Evolutionary conservation across 2,113 vertebrate species (phyloP), one percentile per base, ranked within the genome.

Genomic region (Aviceda subcristata): DNA sequence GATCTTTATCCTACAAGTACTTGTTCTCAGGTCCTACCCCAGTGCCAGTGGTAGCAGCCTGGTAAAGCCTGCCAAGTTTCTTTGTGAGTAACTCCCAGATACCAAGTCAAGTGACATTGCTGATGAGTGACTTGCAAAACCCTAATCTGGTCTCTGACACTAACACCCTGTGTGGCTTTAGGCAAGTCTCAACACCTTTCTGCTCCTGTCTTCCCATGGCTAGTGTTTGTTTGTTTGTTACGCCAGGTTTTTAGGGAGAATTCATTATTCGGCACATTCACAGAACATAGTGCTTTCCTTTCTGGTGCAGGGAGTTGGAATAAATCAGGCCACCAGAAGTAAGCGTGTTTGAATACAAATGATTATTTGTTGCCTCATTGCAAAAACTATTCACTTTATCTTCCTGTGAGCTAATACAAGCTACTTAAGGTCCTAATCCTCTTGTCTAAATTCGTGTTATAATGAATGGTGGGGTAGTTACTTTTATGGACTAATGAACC

Each of bases 121-220:
- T 75, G 60, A 62, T 76, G 88, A 80, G 22, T 94, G 62, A 90
- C 75, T 92, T 92, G 74, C 77, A 95, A 92, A 94, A 93, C 80
- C 50, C 45, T 92, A 23, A 92, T 66, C 81, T 93, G 62, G 41
- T 62, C 90, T 85, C 45, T 92, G 81, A 87, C 71, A 80, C 39
- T 32, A 94, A 92, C 50, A 84, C 53, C 51, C 51, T 41, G 66
- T 73, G 85, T 92, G 62, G 90, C 59, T 90, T 93, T 83, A 76
- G 59, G 67, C 94, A 94, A 94, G 94, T 80, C 67, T 69, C 86
- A 88, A 83, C 91, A 74, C 9, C 41, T 88, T 76, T 64, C 78
- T 86, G 34, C 19, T 79, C 41, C 39, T 79, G 45, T 50, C 93
- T 93, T 97, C 57, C 77, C 81, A 50, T 86, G 38, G 69, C 29